A percentile compares a stretch with the other conserved stretches of the same genome.
Evolutionary conservation across 2,888 invertebrate species (phyloP).

Genomic region (Agrochola lychnidis): DNA sequence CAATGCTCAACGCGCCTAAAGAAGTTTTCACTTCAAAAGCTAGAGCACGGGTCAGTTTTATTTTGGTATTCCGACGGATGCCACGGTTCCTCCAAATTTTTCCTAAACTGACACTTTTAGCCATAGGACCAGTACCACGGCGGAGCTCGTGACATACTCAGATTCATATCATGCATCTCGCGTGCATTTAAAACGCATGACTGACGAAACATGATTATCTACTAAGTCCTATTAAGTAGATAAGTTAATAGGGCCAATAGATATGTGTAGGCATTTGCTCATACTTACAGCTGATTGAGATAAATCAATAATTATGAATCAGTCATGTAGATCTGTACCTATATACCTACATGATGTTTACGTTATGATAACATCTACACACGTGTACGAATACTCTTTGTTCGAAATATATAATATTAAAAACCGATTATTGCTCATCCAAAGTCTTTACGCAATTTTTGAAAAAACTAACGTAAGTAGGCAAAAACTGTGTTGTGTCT

Average conservation of each 20-base stretch:
- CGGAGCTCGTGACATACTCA: background rate
- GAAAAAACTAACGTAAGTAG: background rate
- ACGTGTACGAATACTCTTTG: conserved; percentile 45
- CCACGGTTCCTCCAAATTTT: no score
- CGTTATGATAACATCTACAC: conserved; percentile 23
- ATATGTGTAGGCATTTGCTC: background rate
- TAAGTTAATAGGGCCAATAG: background rate
- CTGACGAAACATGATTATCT: conserved; percentile 13
- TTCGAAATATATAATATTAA: conserved; percentile 13
- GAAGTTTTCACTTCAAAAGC: no score
- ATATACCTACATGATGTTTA: conserved; percentile 12
- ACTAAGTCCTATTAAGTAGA: conserved; percentile 11
- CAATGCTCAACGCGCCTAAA: no score
- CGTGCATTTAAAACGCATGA: conserved; percentile 4
- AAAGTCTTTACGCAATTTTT: background rate
- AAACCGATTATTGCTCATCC: background rate
- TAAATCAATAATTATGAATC: conserved; percentile 29
- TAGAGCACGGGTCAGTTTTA: no score
- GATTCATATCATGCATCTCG: conserved; percentile 8
- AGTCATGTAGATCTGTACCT: background rate
- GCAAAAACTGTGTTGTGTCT: background rate
- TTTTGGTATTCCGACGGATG: no score
- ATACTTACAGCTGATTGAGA: conserved; percentile 3
- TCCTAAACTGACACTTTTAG: no score
- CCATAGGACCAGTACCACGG: no score